These are phyloP conservation scores for Herpailurus yagouaroundi DNA, from an alignment of 2,113 vertebrate genomes.

Conservation along the genomic window DNA sequence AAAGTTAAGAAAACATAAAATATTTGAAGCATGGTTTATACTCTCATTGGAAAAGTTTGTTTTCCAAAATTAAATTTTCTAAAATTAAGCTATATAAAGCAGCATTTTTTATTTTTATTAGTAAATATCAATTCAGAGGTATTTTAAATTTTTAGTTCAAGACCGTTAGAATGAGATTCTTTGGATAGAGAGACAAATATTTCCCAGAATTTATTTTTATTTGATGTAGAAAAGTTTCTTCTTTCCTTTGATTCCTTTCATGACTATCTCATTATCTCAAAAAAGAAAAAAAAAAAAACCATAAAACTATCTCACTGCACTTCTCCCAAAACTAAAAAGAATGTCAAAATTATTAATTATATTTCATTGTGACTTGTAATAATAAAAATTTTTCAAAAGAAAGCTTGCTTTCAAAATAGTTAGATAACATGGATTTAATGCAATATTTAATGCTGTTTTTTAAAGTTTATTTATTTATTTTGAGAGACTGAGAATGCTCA, in stretches of 20 bases:
- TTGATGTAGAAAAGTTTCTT: not conserved
- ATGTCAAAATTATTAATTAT: not conserved
- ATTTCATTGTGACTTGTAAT: not conserved
- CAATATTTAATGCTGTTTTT: not conserved
- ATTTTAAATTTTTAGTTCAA: not conserved
- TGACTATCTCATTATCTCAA: not conserved
- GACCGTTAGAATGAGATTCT: not conserved
- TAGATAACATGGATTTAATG: not conserved
- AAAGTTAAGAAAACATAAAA: not conserved
- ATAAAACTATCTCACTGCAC: not conserved
- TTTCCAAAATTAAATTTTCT: not conserved
- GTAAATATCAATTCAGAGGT: not conserved
- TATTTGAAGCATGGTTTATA: not conserved
- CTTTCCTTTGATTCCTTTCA: not conserved
- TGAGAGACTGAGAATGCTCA: too few relatives aligned
- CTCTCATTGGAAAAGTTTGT: not conserved
- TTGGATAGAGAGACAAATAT: not conserved
- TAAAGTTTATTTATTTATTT: too few relatives aligned
- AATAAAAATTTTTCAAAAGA: not conserved
- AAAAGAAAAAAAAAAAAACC: not conserved
- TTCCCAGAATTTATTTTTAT: slow-evolving; percentile 24
- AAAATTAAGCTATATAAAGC: not conserved
- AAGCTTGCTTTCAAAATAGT: not conserved
- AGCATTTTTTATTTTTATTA: not conserved
- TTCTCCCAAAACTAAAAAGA: not conserved